A percentile compares a stretch with the other conserved stretches of the same genome.
phyloP scores from a whole-genome alignment of 2,113 vertebrate genomes.

The Hylia prasina region DNA sequence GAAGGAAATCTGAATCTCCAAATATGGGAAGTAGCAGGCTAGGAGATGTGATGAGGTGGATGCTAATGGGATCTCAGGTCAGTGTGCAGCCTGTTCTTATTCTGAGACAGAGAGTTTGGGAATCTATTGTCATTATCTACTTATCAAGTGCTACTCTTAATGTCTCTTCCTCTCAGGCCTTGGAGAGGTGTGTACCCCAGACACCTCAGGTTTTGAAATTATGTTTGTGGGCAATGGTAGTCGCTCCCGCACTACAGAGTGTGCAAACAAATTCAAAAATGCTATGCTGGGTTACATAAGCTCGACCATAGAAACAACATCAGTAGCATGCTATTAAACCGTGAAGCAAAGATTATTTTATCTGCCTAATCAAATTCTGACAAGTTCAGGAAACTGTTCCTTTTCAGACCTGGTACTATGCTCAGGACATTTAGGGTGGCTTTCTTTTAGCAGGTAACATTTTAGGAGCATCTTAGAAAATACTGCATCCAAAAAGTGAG shows the following conservation, averaged over 20 bases:
- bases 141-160: background rate
- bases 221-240: background rate
- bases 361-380: background rate
- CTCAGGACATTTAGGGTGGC: background rate
- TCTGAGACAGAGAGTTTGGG: background rate
- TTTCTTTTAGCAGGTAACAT: background rate
- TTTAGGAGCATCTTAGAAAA: background rate
- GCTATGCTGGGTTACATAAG: background rate
- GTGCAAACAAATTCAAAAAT: background rate
- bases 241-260: background rate
- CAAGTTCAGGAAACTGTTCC: background rate
- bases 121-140: background rate
- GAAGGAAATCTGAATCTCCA: background rate
- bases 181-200: background rate
- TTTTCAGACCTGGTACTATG: background rate
- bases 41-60: background rate
- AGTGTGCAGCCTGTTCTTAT: background rate
- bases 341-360: background rate
- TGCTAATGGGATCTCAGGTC: background rate
- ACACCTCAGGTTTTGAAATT: background rate
- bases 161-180: background rate
- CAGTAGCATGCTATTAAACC: background rate
- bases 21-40: background rate
- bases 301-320: background rate
- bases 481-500: background rate